Base-by-base conservation (phyloP, 2,113 vertebrate species). In the Sander lucioperca region DNA sequence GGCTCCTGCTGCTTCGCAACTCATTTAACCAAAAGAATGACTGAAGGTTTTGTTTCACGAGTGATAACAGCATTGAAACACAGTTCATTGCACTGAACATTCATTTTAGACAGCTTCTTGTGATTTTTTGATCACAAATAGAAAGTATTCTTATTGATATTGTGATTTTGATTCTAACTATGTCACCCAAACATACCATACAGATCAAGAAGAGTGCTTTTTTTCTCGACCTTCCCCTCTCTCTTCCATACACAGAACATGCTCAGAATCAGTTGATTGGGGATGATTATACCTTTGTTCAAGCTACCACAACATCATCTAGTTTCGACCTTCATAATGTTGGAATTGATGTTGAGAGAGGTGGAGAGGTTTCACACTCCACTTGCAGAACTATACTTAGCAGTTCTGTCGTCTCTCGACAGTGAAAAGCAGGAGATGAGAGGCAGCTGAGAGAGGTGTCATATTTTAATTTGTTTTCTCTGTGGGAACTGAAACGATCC, bases 401-500 rank as follows among this genome's bases (percentile, higher is more conserved):
- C 77, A 21, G 27, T 82, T 89, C 82, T 81, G 54, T 82, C 87
- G 48, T 89, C 88, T 89, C 86, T 83, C 71, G 80, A 91, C 83
- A n/a, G 59, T 76, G 88, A 85, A 81, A 88, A 86, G 80, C 75
- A 77, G 57, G 53, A 88, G 82, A 78, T 81, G 84, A 89, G 87
- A 87, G 84, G 91, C 85, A 86, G 85, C 74, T 61, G 68, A 88
- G 83, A 82, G 85, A 94, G 86, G 89, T 90, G 92, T 89, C 88
- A 84, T 50, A 82, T 88, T 91, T 90, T 93, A 91, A 94, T 94
- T 94, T 39, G 78, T 83, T 90, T 82, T 86, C 93, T 88, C 92
- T 74, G 91, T 68, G 88, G 90, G 88, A 77, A 86, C 87, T 69
- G 82, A 86, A 86, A 82, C 27, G 8, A 89, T 74, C 74, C 80